Base-by-base conservation (phyloP, 2,888 invertebrate genomes). In the Leptinotarsa haldemani region DNA sequence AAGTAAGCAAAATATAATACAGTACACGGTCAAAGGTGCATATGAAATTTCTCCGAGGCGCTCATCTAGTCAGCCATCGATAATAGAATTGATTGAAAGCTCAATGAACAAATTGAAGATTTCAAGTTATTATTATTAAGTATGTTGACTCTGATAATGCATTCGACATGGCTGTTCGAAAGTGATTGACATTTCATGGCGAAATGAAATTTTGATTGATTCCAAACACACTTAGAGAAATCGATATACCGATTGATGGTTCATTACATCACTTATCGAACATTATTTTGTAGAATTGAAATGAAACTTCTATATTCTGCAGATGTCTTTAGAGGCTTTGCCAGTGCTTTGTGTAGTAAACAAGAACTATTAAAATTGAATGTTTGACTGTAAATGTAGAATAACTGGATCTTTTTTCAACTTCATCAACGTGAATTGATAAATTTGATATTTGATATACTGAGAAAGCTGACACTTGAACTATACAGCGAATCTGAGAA, bases 81-180 rank as follows among this genome's bases (percentile, higher is more conserved):
- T 20, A 22, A 56, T 56, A 56, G 56, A 22, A 56, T 15, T 56
- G 56, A 56, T 56, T 56, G 56, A 56, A 56, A 56, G 56, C 56
- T 56, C 56, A 56, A 56, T 56, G 22, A 56, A 56, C 56, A 56
- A 56, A 20, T 56, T 22, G 56, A 56, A 22, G 56, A 56, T 56
- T 56, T 22, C 22, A 56, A 20, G 22, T 22, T 56, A 56, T 56
- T 56, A 56, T 56, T 56, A 22, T 20, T 22, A 22, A 22, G 22
- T 22, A 56, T 56, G 56, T 56, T 56, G 56, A 56, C 56, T 56
- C 5, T 56, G 56, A 56, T 56, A 56, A 56, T 56, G 56, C 56
- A 56, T 56, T 56, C 56, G 56, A 22, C 56, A 56, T 22, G 22
- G 56, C 1, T 56, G 56, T 20, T 56, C 15, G 56, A 22, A 25